A percentile compares a stretch with the other conserved stretches of the same genome.
Conservation (phyloP, 2,888 invertebrate species). For the Chrysomela aeneicollis region DNA sequence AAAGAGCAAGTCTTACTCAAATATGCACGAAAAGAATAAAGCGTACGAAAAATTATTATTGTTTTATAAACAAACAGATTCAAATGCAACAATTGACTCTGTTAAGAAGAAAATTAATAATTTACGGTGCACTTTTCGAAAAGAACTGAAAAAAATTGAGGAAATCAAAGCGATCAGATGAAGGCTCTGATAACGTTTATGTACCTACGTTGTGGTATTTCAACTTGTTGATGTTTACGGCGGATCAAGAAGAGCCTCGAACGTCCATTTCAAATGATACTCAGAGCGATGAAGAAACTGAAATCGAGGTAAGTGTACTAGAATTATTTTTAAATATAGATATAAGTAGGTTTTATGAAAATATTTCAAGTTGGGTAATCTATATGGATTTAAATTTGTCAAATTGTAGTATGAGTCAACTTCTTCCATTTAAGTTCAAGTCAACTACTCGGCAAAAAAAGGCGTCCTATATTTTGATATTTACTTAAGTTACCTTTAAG, state of each 20-base stretch:
- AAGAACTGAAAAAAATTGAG: conserved; percentile 18
- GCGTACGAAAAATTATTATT: conserved; percentile 22
- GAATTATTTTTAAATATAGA: conserved; percentile 10
- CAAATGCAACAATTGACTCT: conserved; percentile 20
- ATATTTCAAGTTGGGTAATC: conserved; percentile 13
- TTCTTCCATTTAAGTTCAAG: conserved; percentile 12
- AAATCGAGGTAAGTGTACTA: conserved; percentile 20
- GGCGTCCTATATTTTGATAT: conserved; percentile 16
- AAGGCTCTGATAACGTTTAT: conserved; percentile 21
- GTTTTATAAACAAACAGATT: conserved; percentile 19
- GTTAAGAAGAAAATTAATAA: conserved; percentile 25
- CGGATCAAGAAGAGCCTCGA: conserved; percentile 19
- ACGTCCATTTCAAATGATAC: conserved; percentile 4
- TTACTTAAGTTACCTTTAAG: conserved; percentile 16
- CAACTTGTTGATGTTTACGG: conserved; percentile 22
- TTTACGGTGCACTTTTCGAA: conserved; percentile 23
- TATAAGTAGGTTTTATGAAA: conserved; percentile 15
- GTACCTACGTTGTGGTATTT: conserved; percentile 27
- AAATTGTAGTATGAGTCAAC: conserved; percentile 13
- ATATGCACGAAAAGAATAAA: conserved; percentile 23
- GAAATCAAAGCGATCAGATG: conserved; percentile 16
- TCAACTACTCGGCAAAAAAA: too few relatives aligned
- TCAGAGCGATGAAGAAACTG: conserved; percentile 19
- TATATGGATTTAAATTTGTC: conserved; percentile 13
- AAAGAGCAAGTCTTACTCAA: conserved; percentile 17